A percentile compares a stretch with the other conserved stretches of the same genome.
These are phyloP conservation scores for Leuciscus idus DNA, from an alignment of 2,113 vertebrate genomes.

Conservation along the genomic window DNA sequence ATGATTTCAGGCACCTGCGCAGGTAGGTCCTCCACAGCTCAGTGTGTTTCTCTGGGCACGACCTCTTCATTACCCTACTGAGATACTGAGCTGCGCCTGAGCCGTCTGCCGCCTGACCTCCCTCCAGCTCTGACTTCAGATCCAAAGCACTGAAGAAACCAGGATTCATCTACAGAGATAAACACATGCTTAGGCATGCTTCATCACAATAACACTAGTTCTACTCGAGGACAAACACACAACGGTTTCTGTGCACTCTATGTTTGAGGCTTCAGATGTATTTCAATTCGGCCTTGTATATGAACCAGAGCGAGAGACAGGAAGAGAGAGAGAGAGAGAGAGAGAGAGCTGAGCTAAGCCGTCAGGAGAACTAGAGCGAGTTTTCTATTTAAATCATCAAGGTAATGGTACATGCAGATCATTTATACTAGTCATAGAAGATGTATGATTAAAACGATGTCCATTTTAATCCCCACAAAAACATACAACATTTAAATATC, in stretches of 20 bases:
- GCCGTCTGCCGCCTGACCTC: slow-evolving; percentile 71
- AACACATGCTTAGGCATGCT: slow-evolving; percentile 33
- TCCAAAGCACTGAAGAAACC: slow-evolving; percentile 85
- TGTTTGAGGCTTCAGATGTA: not conserved
- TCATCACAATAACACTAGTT: slow-evolving; percentile 27
- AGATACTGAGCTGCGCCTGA: slow-evolving; percentile 84
- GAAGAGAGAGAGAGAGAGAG: slow-evolving; percentile 11
- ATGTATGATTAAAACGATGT: slow-evolving; percentile 73
- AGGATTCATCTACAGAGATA: slow-evolving; percentile 80
- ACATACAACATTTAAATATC: slow-evolving; percentile 71
- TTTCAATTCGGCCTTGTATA: not conserved
- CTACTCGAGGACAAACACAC: not conserved
- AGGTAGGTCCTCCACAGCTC: slow-evolving; percentile 97
- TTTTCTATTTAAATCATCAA: slow-evolving; percentile 74
- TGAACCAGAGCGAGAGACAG: not conserved
- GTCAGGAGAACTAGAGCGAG: slow-evolving; percentile 52
- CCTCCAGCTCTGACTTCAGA: slow-evolving; percentile 86
- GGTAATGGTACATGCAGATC: slow-evolving; percentile 68
- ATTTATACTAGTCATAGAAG: slow-evolving; percentile 72
- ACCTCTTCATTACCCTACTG: slow-evolving; percentile 86
- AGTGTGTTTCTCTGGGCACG: slow-evolving; percentile 82
- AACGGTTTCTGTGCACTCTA: slow-evolving; percentile 31
- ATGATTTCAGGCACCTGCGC: slow-evolving; percentile 79
- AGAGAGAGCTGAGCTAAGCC: slow-evolving; percentile 35
- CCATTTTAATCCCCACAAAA: slow-evolving; percentile 76